A percentile compares a stretch with the other conserved stretches of the same genome.
These are phyloP conservation scores for Ceyx cyanopectus DNA, from an alignment of 2,113 vertebrate genomes.

Conservation along the genomic window DNA sequence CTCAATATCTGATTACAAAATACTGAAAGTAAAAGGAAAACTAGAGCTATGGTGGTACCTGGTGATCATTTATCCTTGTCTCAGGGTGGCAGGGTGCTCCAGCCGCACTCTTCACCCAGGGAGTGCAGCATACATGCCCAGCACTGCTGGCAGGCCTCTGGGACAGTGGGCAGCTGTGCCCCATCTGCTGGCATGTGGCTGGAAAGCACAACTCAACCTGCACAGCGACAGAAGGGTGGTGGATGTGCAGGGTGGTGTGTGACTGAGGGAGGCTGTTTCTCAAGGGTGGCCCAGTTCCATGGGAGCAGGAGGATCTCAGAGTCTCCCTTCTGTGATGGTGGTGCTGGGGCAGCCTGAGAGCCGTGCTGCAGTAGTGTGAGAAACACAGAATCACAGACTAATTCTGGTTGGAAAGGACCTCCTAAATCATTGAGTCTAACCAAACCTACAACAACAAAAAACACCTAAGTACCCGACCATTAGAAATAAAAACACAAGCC, in stretches of 20 bases:
- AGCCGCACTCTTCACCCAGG: not conserved
- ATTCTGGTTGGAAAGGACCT: too few relatives aligned
- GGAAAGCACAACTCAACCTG: accelerated
- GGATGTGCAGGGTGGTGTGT: accelerated
- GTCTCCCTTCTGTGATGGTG: too few relatives aligned
- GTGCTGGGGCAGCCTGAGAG: not conserved
- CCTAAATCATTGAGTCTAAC: too few relatives aligned
- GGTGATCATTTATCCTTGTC: not conserved
- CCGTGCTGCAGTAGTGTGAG: accelerated
- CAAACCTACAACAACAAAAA: too few relatives aligned
- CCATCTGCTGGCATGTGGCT: accelerated
- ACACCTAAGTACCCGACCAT: too few relatives aligned
- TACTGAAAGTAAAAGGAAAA: slow-evolving; percentile 45
- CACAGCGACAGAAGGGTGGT: too few relatives aligned
- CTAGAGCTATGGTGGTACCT: not conserved
- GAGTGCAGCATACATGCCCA: accelerated
- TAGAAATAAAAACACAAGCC: too few relatives aligned
- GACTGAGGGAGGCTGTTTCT: not conserved
- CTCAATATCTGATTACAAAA: not conserved
- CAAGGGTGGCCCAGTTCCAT: not conserved
- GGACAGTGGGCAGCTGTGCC: not conserved
- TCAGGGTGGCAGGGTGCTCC: not conserved
- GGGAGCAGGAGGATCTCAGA: not conserved
- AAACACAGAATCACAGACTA: too few relatives aligned
- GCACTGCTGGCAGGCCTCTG: too few relatives aligned